Evolutionary conservation across 2,113 vertebrate species (phyloP), one percentile per base, ranked within the genome.

Genomic region (Vulpes vulpes): DNA sequence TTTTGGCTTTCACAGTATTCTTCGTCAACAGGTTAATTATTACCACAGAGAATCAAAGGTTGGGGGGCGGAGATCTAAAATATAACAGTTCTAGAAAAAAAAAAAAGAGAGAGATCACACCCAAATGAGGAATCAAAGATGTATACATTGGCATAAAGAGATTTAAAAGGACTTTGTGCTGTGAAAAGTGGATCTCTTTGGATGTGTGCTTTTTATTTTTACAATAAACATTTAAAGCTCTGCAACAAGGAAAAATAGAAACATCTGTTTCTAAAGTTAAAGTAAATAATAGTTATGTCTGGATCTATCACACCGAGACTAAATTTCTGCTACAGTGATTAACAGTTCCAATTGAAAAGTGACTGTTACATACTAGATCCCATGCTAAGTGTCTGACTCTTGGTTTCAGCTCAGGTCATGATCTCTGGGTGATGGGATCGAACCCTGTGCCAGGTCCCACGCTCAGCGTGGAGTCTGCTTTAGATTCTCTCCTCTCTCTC

Each of bases 181-280:
- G 11, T 35, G 12, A 90, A 90, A 71, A 93, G 15, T 51, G 19
- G 87, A 51, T 86, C 51, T 78, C 49, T 83, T 12, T 38, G 23
- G 43, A 91, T 49, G n/a, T 43, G 12, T 60, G 3, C 10, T 27
- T 95, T 90, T 59, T 67, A 62, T 83, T 83, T 65, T 82, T 81
- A 98, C 5, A 85, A 91, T 19, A 73, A 82, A 79, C 20, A 73
- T 11, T 30, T n/a, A 94, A 95, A 96, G 27, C 23, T 89, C 43
- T 69, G 5, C 23, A 38, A 64, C 9, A 64, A 19, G 8, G 11
- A 57, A 95, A 89, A 90, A 67, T 0, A 83, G 2, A 53, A 89
- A 76, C 49, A 5, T 49, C 92, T 74, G 87, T 25, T 87, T 94
- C 73, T 85, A 32, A 85, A 71, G 32, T 85, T 76, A 85, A 93